Evolutionary conservation across 2,888 invertebrate genomes (phyloP), one percentile per base, ranked within the genome.

Genomic region (Biston betularia): DNA sequence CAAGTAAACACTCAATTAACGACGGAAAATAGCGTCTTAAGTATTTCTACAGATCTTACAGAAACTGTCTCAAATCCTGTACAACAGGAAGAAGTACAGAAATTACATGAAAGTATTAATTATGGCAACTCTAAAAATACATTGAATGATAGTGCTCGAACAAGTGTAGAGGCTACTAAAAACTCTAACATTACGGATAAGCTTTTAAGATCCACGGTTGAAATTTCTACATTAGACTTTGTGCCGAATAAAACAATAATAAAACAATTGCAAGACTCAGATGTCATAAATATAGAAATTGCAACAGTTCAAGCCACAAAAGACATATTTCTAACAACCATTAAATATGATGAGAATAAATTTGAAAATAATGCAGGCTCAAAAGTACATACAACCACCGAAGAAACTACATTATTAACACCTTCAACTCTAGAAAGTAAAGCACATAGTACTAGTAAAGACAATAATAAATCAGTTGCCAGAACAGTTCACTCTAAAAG

Each of bases 391-490:
- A 44, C 40, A n/a, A 53, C 35, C 15, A 53, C 40, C 45, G 34
- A 49, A 45, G 34, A 52, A 56, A 45, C 34, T 34, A 48, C 53
- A 59, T 44, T 59, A 49, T 11, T 54, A 33, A 61, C 56, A 24
- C 58, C 68, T 48, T 49, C 49, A 38, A 3, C 34, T 46, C 24
- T 35, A 50, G 34, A n/a, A n/a, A 34, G 1, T 34, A 49, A 9
- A n/a, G n/a, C n/a, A n/a, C n/a, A n/a, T n/a, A n/a, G n/a, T n/a
- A n/a, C n/a, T n/a, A n/a, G n/a, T 34, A 50, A 50, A 34, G 11
- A 34, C 12, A 50, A 49, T 12, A 2, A 34, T 12, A 8, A 6
- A 8, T 0, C 11, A 63, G 56, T 3, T 11, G 9, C 9, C 63
- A 35, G 33, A 58, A 67, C 9, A 14, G 7, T 7, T 1, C 11